phyloP scores from a whole-genome alignment of 2,888 invertebrate genomes.

The Pristionchus exspectatus region DNA sequence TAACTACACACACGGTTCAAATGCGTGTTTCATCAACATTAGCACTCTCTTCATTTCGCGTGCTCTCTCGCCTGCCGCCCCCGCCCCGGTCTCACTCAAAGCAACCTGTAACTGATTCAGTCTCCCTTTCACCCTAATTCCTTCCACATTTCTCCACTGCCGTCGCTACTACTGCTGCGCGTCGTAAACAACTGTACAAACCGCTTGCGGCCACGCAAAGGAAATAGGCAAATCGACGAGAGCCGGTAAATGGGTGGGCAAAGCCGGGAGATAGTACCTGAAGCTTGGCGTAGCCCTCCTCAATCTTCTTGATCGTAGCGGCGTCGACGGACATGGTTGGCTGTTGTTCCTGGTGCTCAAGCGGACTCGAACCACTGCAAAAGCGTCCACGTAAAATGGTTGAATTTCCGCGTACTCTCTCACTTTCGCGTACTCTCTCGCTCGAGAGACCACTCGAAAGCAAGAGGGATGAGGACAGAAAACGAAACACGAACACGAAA shows the following conservation, averaged over 20 bases:
- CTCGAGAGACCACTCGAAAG: neutral
- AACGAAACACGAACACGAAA: slow-evolving; percentile 37
- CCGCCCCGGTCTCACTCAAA: neutral
- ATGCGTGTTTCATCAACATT: neutral
- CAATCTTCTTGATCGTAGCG: slow-evolving; percentile 66
- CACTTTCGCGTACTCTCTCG: neutral
- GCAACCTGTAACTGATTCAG: slow-evolving; percentile 32
- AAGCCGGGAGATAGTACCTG: slow-evolving; percentile 64
- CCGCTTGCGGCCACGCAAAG: neutral
- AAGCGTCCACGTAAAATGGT: neutral
- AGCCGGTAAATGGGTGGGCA: neutral
- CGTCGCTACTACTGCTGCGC: neutral
- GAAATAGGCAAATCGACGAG: neutral
- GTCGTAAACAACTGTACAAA: slow-evolving; percentile 16
- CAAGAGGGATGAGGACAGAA: neutral
- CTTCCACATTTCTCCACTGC: slow-evolving; percentile 10
- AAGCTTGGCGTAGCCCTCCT: slow-evolving; percentile 76
- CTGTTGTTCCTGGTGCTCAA: slow-evolving; percentile 4
- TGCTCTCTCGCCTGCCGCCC: neutral
- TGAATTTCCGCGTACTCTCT: neutral
- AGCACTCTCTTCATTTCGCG: slow-evolving; percentile 4
- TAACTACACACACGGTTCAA: neutral
- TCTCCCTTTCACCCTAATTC: neutral
- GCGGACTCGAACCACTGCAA: slow-evolving; percentile 45
- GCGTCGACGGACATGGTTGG: slow-evolving; percentile 51